Conservation (phyloP, 2,888 invertebrate genomes). For the Lasius fuliginosus region DNA sequence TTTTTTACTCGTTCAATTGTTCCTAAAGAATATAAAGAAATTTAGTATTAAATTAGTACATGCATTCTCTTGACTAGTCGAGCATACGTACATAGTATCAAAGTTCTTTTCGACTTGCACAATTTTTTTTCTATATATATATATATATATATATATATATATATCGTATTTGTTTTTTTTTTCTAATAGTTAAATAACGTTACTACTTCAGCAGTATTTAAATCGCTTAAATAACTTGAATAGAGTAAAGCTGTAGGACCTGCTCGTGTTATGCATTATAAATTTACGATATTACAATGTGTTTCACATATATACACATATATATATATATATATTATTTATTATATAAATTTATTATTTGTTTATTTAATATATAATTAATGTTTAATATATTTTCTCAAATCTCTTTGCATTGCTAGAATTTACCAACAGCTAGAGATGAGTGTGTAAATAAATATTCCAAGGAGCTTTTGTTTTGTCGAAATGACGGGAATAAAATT, state of each 20-base stretch:
- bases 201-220: neutral
- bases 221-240: constrained; percentile 14
- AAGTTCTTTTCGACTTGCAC: constrained; percentile 15
- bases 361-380: constrained; percentile 27
- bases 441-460: constrained; percentile 18
- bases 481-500: neutral
- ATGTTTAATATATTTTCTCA: constrained; percentile 17
- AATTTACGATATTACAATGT: constrained; percentile 27
- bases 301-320: neutral
- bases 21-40: constrained; percentile 37
- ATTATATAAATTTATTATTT: constrained; percentile 38
- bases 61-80: constrained; percentile 32
- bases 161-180: constrained; percentile 24
- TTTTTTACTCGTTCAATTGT: constrained; percentile 44
- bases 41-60: constrained; percentile 14
- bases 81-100: constrained; percentile 23
- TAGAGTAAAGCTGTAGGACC: neutral
- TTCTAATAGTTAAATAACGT: constrained; percentile 20
- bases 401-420: constrained; percentile 14
- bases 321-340: neutral
- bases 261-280: constrained; percentile 24
- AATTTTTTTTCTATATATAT: too few species aligned
- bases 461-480: constrained; percentile 31
- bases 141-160: neutral
- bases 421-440: constrained; percentile 38